Base-by-base conservation (phyloP, 1,140 invertebrate species). In the Mizuhopecten yessoensis region DNA sequence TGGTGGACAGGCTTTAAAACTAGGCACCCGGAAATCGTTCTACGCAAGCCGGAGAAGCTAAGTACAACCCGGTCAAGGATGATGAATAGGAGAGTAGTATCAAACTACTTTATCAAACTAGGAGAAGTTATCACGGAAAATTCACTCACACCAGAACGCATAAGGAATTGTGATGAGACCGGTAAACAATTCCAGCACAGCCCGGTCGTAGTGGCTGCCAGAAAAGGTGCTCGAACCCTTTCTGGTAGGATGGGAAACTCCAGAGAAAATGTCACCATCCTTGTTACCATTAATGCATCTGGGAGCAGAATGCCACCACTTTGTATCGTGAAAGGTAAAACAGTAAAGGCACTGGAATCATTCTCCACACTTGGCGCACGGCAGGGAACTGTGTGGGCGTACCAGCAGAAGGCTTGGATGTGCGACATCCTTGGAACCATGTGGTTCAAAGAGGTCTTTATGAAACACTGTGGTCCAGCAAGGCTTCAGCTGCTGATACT, bases 391-490 rank as follows among this genome's bases (percentile, higher is more conserved):
- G 34, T 75, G 15, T 87, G 75, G 87, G 29, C 87, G 0, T 88
- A 20, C 29, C 89, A 92, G 49, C 23, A 86, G 17, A 90, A 87
- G 0, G 89, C 39, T 34, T 92, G 92, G 90, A 91, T 92, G 89
- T 87, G 33, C 20, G 89, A 93, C n/a, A 34, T 90, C 11, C 11
- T 90, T 1, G 92, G 89, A 20, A 87, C 75, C 29, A 33, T 87
- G 33, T 94, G 94, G 93, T 94, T 94, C 90, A 15, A n/a, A 86
- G 34, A 92, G 20, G 90, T 94, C 0, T 94, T 92, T 86, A 87
- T 94, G 0, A 88, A 90, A 88, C 20, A 92, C 45, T 91, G 88
- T 87, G 92, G 93, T 11, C 89, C 89, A 17, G 39, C 90, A n/a
- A 45, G 93, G 33, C 94, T 91, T 20, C 93, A 94, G 33, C 34